These are phyloP conservation scores for Pachypeltis micranthus DNA, from an alignment of 1,140 invertebrate species.

Conservation along the genomic window DNA sequence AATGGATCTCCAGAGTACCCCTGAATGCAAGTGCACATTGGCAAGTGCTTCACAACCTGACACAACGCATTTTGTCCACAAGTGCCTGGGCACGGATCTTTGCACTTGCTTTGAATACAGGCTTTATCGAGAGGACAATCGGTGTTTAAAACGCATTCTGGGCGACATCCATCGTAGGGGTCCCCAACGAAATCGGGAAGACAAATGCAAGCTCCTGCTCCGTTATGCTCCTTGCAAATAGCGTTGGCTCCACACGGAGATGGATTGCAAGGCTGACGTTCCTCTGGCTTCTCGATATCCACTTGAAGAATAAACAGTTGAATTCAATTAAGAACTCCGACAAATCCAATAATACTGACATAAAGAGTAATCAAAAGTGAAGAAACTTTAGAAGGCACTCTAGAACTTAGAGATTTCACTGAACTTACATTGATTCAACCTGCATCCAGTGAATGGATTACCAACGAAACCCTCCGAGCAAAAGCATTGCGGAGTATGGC, in stretches of 20 bases:
- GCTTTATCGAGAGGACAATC: slow-evolving; percentile 59
- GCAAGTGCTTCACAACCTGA: slow-evolving; percentile 57
- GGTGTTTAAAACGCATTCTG: slow-evolving; percentile 57
- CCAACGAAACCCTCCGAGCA: slow-evolving; percentile 45
- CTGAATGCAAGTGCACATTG: slow-evolving; percentile 52
- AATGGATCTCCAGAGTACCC: slow-evolving; percentile 66
- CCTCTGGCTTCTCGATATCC: too few species aligned
- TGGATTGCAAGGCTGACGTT: slow-evolving; percentile 53
- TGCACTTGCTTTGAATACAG: slow-evolving; percentile 60
- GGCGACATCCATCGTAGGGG: slow-evolving; percentile 59
- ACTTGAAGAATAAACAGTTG: too few species aligned
- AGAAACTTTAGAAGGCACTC: too few species aligned
- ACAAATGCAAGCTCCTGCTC: slow-evolving; percentile 55
- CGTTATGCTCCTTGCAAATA: slow-evolving; percentile 51
- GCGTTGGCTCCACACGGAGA: slow-evolving; percentile 66
- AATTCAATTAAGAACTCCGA: too few species aligned
- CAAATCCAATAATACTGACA: too few species aligned
- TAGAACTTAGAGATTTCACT: too few species aligned
- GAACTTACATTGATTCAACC: slow-evolving; percentile 38
- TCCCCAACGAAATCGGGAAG: slow-evolving; percentile 58
- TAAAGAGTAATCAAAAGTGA: too few species aligned
- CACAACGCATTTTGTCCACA: slow-evolving; percentile 62
- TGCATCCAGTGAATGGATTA: slow-evolving; percentile 33
- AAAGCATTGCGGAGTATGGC: slow-evolving; percentile 53
- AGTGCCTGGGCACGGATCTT: slow-evolving; percentile 59